Conservation (phyloP, 2,888 invertebrate species). For the Thera britannica region DNA sequence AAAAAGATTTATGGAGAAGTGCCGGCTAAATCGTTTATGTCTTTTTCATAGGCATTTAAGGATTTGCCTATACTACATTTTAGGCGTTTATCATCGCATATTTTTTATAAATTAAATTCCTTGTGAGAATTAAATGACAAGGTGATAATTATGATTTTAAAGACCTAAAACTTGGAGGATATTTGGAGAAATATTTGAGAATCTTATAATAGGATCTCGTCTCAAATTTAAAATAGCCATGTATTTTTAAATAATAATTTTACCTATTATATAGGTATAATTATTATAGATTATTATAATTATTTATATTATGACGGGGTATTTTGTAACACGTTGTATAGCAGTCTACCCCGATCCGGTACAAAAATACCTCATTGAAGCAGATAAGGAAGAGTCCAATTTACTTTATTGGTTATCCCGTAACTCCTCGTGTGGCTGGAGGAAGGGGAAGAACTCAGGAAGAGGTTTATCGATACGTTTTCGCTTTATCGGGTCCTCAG, state of each 20-base stretch:
- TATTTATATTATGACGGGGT: too few species aligned
- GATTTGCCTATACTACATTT: background rate
- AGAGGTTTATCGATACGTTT: conserved; percentile 33
- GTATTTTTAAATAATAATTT: too few species aligned
- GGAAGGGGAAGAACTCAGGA: conserved; percentile 15
- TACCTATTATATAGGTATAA: too few species aligned
- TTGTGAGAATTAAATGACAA: too few species aligned
- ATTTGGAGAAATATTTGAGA: too few species aligned
- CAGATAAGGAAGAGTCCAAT: conserved; percentile 41
- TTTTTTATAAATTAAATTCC: too few species aligned
- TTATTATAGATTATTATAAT: too few species aligned
- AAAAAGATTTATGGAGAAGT: conserved; percentile 17
- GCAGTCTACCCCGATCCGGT: background rate
- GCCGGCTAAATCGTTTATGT: conserved; percentile 9
- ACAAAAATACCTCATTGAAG: conserved; percentile 26
- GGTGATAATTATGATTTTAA: too few species aligned
- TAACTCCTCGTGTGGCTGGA: conserved; percentile 10
- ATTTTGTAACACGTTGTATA: too few species aligned
- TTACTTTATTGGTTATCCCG: conserved; percentile 40
- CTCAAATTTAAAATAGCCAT: too few species aligned
- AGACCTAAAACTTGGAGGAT: too few species aligned
- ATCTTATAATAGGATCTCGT: too few species aligned
- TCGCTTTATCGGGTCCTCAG: conserved; percentile 39
- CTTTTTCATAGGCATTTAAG: conserved; percentile 7
- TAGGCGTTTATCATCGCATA: background rate